Conservation (phyloP, 2,113 vertebrate species). For the Bungarus multicinctus region DNA sequence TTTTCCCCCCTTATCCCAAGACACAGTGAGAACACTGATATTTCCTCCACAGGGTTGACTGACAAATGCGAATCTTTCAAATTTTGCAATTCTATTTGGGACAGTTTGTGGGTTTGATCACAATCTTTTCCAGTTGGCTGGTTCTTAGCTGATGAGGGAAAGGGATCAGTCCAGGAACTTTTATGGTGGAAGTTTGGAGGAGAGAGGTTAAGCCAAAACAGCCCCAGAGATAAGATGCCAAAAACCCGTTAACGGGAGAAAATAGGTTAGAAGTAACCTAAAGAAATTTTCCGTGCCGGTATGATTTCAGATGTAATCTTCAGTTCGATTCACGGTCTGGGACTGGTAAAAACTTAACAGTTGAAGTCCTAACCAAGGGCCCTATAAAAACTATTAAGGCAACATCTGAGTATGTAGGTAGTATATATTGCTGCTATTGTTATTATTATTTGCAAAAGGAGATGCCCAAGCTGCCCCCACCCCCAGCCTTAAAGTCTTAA, state of each 20-base stretch:
- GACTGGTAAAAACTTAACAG: too few species aligned
- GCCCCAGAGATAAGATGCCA: slow-evolving; percentile 49
- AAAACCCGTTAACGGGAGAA: slow-evolving; percentile 26
- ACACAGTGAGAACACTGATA: slow-evolving; percentile 42
- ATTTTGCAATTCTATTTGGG: slow-evolving; percentile 73
- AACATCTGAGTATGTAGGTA: too few species aligned
- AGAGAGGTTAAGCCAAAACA: slow-evolving; percentile 53
- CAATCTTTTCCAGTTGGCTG: slow-evolving; percentile 60
- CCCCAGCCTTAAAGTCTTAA: slow-evolving; percentile 17
- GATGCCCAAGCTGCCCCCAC: background rate
- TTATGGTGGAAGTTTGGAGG: slow-evolving; percentile 59
- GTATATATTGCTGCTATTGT: background rate
- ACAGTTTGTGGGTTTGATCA: slow-evolving; percentile 63
- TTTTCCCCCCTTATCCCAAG: slow-evolving; percentile 18
- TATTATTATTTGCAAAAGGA: background rate
- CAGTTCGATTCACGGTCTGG: too few species aligned
- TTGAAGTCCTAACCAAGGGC: too few species aligned
- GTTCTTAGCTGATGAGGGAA: slow-evolving; percentile 36
- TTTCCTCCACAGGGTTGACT: slow-evolving; percentile 56
- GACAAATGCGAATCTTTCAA: slow-evolving; percentile 64
- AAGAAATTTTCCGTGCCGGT: slow-evolving; percentile 33
- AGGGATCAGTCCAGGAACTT: slow-evolving; percentile 66
- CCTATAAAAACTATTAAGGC: too few species aligned
- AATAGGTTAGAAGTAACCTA: slow-evolving; percentile 35
- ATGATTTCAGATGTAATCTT: background rate